phyloP scores from a whole-genome alignment of 2,113 vertebrate species.

The Python bivittatus region DNA sequence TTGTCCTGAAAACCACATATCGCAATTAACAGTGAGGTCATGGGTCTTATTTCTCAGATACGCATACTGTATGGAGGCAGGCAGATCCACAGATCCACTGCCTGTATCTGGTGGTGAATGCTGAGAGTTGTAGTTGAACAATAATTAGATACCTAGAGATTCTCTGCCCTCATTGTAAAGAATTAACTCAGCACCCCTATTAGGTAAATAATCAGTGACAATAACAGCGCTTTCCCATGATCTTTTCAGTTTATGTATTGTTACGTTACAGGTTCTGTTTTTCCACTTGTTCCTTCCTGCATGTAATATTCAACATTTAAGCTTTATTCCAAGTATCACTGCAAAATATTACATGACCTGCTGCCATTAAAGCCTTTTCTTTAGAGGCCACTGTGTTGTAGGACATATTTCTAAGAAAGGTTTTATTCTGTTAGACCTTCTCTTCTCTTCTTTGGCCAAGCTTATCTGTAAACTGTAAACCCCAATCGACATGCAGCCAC shows the following conservation, averaged over 20 bases:
- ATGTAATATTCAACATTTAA: background rate
- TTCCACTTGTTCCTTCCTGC: background rate
- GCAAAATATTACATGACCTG: background rate
- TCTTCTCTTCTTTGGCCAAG: background rate
- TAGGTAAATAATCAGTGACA: background rate
- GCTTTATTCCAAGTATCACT: background rate
- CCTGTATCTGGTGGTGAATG: background rate
- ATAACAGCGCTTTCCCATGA: background rate
- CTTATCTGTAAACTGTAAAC: background rate
- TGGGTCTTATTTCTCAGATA: background rate
- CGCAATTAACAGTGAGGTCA: background rate
- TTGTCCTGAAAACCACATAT: background rate
- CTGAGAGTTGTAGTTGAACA: background rate
- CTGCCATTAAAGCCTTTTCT: background rate
- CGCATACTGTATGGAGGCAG: background rate
- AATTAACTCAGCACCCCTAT: background rate
- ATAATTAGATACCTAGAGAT: background rate
- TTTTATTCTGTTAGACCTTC: background rate
- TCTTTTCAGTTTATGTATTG: background rate
- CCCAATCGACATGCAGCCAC: background rate
- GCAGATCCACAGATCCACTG: background rate
- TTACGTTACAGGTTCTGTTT: background rate
- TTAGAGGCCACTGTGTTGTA: background rate
- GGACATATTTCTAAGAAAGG: background rate
- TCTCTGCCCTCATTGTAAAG: background rate